Evolutionary conservation across 2,797 vertebrate species (phyloP).

Genomic region (Leptoclinus maculatus): DNA sequence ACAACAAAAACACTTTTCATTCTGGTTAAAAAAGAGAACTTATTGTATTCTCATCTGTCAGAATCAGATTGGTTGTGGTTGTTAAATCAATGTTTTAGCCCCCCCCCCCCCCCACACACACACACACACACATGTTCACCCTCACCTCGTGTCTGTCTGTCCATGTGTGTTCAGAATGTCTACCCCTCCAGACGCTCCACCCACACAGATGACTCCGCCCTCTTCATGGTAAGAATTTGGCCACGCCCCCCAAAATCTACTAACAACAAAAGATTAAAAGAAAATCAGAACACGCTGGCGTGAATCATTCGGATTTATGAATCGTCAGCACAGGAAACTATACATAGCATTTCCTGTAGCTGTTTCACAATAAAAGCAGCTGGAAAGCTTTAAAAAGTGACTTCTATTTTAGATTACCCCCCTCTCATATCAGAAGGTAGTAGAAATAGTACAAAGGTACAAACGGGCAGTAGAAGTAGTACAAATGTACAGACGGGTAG

Average conservation of each 20-base stretch:
- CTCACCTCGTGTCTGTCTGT: constrained; percentile 18
- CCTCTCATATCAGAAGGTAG: too few species aligned
- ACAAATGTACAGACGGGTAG: too few species aligned
- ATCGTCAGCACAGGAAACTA: too few species aligned
- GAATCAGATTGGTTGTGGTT: not conserved
- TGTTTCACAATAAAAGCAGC: not conserved
- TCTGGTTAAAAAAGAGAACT: not conserved
- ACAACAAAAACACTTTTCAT: not conserved
- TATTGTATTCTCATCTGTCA: not conserved
- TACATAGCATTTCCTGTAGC: not conserved
- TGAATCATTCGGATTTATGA: not conserved
- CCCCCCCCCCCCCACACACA: not conserved
- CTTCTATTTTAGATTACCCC: too few species aligned
- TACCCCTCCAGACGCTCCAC: constrained; percentile 96
- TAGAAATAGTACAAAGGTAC: too few species aligned
- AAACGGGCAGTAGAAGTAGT: too few species aligned
- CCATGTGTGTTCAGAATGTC: constrained; percentile 81
- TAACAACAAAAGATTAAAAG: constrained; percentile 1
- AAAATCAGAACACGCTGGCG: not conserved
- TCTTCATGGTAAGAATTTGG: constrained; percentile 92
- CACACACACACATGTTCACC: not conserved
- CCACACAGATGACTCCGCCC: constrained; percentile 98
- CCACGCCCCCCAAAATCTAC: not conserved
- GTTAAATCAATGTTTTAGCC: not conserved
- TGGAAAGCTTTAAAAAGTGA: too few species aligned